Evolutionary conservation across 2,888 invertebrate genomes (phyloP).

Genomic region (Epistrophella euchroma): DNA sequence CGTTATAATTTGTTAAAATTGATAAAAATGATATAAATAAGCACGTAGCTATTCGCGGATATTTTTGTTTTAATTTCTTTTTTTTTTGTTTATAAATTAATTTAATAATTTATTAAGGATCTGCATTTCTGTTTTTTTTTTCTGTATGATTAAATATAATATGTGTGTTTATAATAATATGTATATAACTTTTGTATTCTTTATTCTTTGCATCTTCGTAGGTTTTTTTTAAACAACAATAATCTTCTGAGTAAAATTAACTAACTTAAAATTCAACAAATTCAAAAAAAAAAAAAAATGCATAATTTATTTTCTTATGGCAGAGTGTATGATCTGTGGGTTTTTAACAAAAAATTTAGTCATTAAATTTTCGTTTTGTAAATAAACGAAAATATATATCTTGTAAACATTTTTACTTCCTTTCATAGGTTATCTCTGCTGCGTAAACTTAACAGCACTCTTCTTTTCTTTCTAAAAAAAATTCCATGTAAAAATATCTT

Average conservation of each 20-base stretch:
- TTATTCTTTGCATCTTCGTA: conserved; percentile 11
- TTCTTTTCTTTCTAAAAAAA: conserved; percentile 31
- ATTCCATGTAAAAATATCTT: conserved; percentile 22
- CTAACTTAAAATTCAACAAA: conserved; percentile 34
- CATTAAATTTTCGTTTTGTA: conserved; percentile 44
- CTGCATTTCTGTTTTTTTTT: no score
- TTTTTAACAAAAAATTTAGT: conserved; percentile 23
- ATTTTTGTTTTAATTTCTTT: conserved; percentile 50
- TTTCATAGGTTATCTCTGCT: conserved; percentile 25
- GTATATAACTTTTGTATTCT: conserved; percentile 31
- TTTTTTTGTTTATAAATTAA: conserved; percentile 41
- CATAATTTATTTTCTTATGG: conserved; percentile 52
- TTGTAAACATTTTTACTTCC: conserved; percentile 10
- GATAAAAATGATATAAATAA: conserved; percentile 74
- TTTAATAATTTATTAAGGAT: conserved; percentile 58
- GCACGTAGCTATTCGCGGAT: conserved; percentile 64
- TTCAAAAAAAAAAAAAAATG: conserved; percentile 60
- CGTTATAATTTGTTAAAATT: conserved; percentile 70
- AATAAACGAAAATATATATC: conserved; percentile 42
- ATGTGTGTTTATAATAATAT: conserved; percentile 47
- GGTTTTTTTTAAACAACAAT: conserved; percentile 21
- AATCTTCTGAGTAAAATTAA: conserved; percentile 23
- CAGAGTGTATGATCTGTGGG: conserved; percentile 45
- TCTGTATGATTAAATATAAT: conserved; percentile 52
- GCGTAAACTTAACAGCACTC: neutral